phyloP scores from a whole-genome alignment of 2,113 vertebrate genomes.

The Alethe diademata region DNA sequence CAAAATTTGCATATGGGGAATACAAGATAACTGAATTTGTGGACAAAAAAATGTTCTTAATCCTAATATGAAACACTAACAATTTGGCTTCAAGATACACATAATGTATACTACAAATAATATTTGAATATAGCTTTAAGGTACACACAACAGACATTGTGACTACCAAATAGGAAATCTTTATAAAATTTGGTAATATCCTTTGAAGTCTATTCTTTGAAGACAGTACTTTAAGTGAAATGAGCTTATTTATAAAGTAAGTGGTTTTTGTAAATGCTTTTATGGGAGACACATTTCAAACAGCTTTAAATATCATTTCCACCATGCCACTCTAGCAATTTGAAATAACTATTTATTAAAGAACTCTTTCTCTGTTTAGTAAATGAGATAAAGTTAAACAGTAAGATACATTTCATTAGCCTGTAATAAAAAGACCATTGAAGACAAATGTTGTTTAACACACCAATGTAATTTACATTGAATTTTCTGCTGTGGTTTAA shows the following conservation, averaged over 20 bases:
- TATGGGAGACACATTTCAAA: conserved; percentile 65
- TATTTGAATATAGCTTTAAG: conserved; percentile 53
- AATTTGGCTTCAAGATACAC: conserved; percentile 39
- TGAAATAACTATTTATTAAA: conserved; percentile 74
- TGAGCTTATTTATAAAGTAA: conserved; percentile 64
- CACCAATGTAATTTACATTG: conserved; percentile 26
- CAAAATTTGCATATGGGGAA: conserved; percentile 45
- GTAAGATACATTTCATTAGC: conserved; percentile 56
- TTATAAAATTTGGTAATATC: conserved; percentile 57
- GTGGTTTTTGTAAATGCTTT: conserved; percentile 47
- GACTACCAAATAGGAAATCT: conserved; percentile 65
- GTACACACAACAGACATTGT: conserved; percentile 57
- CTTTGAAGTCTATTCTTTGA: conserved; percentile 76
- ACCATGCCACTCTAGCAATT: conserved; percentile 54
- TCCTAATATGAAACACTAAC: conserved; percentile 33
- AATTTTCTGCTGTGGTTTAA: conserved; percentile 19
- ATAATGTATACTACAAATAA: conserved; percentile 49
- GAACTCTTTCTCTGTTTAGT: conserved; percentile 51
- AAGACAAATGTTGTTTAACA: conserved; percentile 43
- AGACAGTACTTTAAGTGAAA: conserved; percentile 61
- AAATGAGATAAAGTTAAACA: conserved; percentile 63
- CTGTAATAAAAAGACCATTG: conserved; percentile 54
- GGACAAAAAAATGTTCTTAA: not conserved
- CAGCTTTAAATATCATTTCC: conserved; percentile 70
- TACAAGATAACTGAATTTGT: conserved; percentile 37